Conservation (phyloP, 2,888 invertebrate genomes). For the Polyploca ridens region DNA sequence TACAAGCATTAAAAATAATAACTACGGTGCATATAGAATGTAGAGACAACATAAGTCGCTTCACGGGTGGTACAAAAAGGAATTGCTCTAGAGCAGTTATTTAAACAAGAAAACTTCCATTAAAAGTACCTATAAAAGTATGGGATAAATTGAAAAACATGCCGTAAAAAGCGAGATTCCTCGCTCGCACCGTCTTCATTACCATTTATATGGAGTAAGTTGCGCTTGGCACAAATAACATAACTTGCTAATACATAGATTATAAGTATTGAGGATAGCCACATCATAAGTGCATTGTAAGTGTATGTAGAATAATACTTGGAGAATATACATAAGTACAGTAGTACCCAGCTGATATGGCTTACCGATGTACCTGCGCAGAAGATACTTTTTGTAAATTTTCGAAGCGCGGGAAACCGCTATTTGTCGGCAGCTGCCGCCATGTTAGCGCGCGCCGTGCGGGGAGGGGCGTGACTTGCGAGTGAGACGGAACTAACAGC, state of each 20-base stretch:
- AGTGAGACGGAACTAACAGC: no score
- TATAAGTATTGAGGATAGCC: constrained; percentile 30
- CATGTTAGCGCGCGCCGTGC: no score
- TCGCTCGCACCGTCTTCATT: constrained; percentile 52
- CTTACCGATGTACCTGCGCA: no score
- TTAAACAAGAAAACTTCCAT: constrained; percentile 43
- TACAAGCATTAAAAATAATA: no score
- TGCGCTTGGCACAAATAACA: constrained; percentile 52
- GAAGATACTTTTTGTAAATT: no score
- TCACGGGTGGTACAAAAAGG: constrained; percentile 1
- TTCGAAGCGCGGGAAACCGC: no score
- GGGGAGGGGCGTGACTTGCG: no score
- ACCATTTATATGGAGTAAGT: constrained; percentile 77
- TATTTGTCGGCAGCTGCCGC: no score
- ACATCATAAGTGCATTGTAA: no score
- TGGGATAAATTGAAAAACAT: constrained; percentile 67
- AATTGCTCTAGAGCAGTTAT: constrained; percentile 27
- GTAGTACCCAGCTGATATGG: no score
- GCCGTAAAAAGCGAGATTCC: constrained; percentile 14
- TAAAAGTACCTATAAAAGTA: constrained; percentile 46
- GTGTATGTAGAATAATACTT: no score
- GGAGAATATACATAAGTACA: no score
- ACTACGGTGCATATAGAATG: not conserved
- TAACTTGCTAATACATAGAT: constrained; percentile 60
- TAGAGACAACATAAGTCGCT: not conserved